Conservation (phyloP, 2,113 vertebrate genomes). For the Circaetus cinerascens region DNA sequence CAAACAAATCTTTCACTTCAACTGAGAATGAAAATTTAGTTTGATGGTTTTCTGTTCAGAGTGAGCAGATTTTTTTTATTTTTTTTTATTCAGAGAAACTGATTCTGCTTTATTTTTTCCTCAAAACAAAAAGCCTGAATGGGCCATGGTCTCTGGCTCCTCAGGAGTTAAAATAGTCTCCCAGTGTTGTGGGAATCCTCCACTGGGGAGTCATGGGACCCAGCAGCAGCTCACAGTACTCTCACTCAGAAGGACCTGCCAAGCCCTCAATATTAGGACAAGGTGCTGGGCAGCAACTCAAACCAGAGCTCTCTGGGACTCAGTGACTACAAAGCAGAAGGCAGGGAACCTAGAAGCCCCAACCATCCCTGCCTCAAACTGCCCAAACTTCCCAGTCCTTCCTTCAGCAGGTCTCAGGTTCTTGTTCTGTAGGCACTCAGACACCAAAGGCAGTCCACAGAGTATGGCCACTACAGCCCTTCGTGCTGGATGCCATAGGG, state of each 20-base stretch:
- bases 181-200: not conserved
- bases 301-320: not conserved
- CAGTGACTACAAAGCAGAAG: not conserved
- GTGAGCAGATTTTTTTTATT: not conserved
- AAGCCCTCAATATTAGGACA: not conserved
- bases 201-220: not conserved
- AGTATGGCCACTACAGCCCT: not conserved
- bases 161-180: not conserved
- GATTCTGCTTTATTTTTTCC: not conserved
- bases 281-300: not conserved
- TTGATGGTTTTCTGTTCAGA: not conserved
- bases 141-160: not conserved
- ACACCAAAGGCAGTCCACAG: not conserved
- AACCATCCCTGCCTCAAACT: not conserved
- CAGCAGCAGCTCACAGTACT: not conserved
- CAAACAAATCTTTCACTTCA: not conserved
- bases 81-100: not conserved
- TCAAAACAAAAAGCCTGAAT: not conserved
- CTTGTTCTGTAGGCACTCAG: not conserved
- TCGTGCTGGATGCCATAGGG: fast-evolving
- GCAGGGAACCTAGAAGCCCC: not conserved
- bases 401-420: not conserved
- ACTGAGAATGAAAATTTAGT: not conserved
- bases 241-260: not conserved
- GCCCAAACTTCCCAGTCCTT: not conserved